Evolutionary conservation across 2,113 vertebrate genomes (phyloP), one percentile per base, ranked within the genome.

Genomic region (Cinclus mexicanus): DNA sequence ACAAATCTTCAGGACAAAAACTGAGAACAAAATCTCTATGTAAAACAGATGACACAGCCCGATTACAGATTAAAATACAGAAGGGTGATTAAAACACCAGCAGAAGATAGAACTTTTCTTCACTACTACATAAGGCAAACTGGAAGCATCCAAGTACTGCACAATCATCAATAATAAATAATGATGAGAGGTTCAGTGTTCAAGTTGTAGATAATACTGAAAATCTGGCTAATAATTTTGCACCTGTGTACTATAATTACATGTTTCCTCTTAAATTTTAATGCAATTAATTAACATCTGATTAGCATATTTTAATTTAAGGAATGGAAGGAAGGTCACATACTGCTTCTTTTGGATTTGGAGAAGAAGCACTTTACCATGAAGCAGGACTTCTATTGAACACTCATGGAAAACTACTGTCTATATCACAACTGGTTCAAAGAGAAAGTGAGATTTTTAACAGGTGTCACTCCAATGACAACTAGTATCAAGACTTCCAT

Each of bases 221-320:
- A 89, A 91, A 77, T 39, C 12, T 80, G 35, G 65, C 59, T 90
- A 93, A 81, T 70, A 77, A 74, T 78, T 86, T 87, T 88, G 41
- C 56, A 94, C 68, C 79, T 93, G 52, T 83, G 46, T 63, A 64
- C 37, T 65, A n/a, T 85, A 87, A 93, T 46, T 90, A 37, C 23
- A 33, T 60, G 41, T 88, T 93, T 90, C 68, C 47, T 86, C 68
- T 77, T 89, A 79, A 76, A 79, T 94, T 89, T 95, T 96, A 87
- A 87, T 93, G 46, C 23, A 65, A 70, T 89, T 91, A 89, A 89
- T 91, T 85, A 91, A 69, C 63, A 91, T 87, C 47, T 29, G 10
- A 86, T 91, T 87, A 91, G 16, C 61, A 90, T 77, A 74, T 33
- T 86, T 87, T 77, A 11, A 68, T 86, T 89, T 80, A 49, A 82